Percentiles rank a stretch among this genome's conserved stretches.
Evolutionary conservation across 1,140 invertebrate species (phyloP).

Genomic region (Myzus persicae): DNA sequence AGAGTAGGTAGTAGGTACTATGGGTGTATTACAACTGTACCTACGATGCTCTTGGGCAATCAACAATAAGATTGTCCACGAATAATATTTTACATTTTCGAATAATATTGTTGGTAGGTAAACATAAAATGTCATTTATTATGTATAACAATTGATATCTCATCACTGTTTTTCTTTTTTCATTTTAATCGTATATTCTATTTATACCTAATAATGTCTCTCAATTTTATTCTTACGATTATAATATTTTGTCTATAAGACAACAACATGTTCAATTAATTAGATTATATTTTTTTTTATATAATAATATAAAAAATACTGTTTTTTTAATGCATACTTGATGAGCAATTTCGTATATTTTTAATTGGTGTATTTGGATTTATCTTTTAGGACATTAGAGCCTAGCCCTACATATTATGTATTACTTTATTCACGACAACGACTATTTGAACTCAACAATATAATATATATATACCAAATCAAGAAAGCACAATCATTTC

Average conservation of each 20-base stretch:
- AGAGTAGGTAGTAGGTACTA: too few species aligned
- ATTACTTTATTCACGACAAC: background rate
- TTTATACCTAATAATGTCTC: too few species aligned
- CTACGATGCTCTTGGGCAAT: too few species aligned
- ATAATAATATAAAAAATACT: too few species aligned
- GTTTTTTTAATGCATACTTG: background rate
- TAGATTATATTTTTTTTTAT: background rate
- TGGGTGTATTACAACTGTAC: too few species aligned
- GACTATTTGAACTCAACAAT: background rate
- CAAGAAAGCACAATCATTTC: conserved; percentile 44
- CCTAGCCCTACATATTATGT: background rate
- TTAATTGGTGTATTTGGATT: background rate
- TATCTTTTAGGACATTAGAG: background rate
- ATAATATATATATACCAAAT: background rate
- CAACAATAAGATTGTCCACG: too few species aligned
- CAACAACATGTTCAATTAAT: background rate
- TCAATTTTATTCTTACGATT: background rate
- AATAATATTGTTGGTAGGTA: too few species aligned
- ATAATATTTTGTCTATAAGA: background rate
- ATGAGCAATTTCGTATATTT: background rate
- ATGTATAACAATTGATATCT: too few species aligned
- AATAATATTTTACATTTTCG: too few species aligned
- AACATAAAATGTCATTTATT: too few species aligned
- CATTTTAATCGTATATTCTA: too few species aligned
- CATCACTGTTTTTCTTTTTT: too few species aligned